phyloP scores from a whole-genome alignment of 2,797 vertebrate genomes.

The Oreochromis mossambicus region DNA sequence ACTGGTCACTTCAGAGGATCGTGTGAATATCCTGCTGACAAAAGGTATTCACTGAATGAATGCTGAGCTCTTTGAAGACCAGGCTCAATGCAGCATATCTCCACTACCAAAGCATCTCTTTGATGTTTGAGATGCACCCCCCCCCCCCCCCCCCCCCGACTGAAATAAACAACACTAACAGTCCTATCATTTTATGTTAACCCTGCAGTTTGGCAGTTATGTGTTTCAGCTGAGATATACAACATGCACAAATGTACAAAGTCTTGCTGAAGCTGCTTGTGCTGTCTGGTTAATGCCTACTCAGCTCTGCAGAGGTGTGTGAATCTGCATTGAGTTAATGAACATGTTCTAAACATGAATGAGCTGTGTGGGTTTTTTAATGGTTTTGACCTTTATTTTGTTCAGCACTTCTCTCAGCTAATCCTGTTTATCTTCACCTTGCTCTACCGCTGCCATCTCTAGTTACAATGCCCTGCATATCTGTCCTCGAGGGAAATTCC shows the following conservation, averaged over 20 bases:
- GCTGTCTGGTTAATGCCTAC: not conserved
- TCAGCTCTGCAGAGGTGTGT: not conserved
- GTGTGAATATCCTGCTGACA: constrained; percentile 49
- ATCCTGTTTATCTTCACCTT: constrained; percentile 38
- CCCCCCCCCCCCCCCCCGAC: not conserved
- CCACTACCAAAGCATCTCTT: constrained; percentile 71
- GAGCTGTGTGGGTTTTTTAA: not conserved
- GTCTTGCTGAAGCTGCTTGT: not conserved
- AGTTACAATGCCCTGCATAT: constrained; percentile 19
- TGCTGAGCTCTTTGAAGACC: constrained; percentile 72
- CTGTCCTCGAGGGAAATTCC: constrained; percentile 38
- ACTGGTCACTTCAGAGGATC: constrained; percentile 68
- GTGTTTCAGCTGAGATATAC: not conserved
- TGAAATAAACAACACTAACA: constrained; percentile 25
- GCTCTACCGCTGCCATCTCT: constrained; percentile 6
- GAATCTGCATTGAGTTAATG: not conserved
- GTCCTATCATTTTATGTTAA: constrained; percentile 2
- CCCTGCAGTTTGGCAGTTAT: not conserved
- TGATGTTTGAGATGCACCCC: constrained; percentile 63
- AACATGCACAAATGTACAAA: not conserved
- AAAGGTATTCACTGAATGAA: constrained; percentile 60
- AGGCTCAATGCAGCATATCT: constrained; percentile 65
- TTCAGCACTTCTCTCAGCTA: not conserved
- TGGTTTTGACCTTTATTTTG: not conserved
- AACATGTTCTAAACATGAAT: not conserved